Evolutionary conservation across 1,140 invertebrate species (phyloP).

Genomic region (Scylla paramamosain): DNA sequence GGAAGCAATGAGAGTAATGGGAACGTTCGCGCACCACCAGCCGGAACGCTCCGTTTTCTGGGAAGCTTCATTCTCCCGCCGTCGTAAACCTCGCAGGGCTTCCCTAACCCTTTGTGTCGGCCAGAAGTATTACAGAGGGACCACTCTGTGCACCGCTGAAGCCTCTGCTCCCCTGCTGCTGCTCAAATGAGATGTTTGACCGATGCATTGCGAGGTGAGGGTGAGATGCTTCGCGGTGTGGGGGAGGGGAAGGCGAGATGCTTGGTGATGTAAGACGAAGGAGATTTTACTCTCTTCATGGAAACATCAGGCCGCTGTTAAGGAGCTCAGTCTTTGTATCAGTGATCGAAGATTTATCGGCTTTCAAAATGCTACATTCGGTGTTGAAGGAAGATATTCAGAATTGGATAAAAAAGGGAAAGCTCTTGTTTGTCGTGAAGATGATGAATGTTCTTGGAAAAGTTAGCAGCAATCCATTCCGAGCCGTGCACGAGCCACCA

Average conservation of each 20-base stretch:
- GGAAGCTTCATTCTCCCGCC: background rate
- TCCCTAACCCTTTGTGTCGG: background rate
- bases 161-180: background rate
- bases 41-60: background rate
- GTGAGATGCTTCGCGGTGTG: background rate
- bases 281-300: too few relatives aligned
- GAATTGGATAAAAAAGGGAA: background rate
- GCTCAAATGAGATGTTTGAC: background rate
- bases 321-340: too few relatives aligned
- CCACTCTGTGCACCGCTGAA: background rate
- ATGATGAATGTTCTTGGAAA: background rate
- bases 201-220: background rate
- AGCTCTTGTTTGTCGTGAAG: background rate
- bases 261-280: background rate
- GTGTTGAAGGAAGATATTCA: background rate
- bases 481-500: too few relatives aligned
- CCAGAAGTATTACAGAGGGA: background rate
- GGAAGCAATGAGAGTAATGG: constrained; percentile 15
- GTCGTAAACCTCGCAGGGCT: background rate
- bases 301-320: too few relatives aligned
- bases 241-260: background rate
- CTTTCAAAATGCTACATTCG: background rate
- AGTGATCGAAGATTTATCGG: too few relatives aligned
- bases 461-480: too few relatives aligned
- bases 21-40: background rate